phyloP scores from a whole-genome alignment of 2,888 invertebrate genomes.

The Sphaerophoria taeniata region DNA sequence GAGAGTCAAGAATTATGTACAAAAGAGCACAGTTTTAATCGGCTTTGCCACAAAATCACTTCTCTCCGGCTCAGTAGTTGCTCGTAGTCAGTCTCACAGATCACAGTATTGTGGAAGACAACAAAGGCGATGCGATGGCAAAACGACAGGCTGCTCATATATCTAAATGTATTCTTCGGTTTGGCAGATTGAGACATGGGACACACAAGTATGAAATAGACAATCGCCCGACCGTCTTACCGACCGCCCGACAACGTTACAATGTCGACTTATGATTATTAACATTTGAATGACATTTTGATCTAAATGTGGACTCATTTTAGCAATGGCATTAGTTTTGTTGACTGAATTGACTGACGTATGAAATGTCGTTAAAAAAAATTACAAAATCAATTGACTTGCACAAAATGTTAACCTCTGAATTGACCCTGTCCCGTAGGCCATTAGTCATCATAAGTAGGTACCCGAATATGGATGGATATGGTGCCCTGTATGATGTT shows the following conservation, averaged over 20 bases:
- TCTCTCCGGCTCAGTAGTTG: slow-evolving; percentile 28
- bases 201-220: neutral
- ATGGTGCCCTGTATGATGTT: too few relatives aligned
- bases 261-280: slow-evolving; percentile 16
- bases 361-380: slow-evolving; percentile 15
- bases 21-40: slow-evolving; percentile 63
- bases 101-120: slow-evolving; percentile 23
- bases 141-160: slow-evolving; percentile 18
- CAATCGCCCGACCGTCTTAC: neutral
- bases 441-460: slow-evolving; percentile 46
- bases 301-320: slow-evolving; percentile 43
- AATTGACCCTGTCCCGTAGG: slow-evolving; percentile 51
- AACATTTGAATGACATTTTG: slow-evolving; percentile 45
- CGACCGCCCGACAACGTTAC: neutral
- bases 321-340: slow-evolving; percentile 25
- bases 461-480: too few relatives aligned
- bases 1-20: slow-evolving; percentile 31
- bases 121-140: slow-evolving; percentile 44
- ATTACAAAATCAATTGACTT: slow-evolving; percentile 63
- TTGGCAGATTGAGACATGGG: slow-evolving; percentile 17
- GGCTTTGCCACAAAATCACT: slow-evolving; percentile 60
- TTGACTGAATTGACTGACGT: slow-evolving; percentile 21
- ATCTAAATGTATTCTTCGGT: slow-evolving; percentile 4
- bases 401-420: slow-evolving; percentile 47
- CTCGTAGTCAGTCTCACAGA: too few relatives aligned